A percentile compares a stretch with the other conserved stretches of the same genome.
phyloP scores from a whole-genome alignment of 1,140 invertebrate species.

The Drosophila azteca region DNA sequence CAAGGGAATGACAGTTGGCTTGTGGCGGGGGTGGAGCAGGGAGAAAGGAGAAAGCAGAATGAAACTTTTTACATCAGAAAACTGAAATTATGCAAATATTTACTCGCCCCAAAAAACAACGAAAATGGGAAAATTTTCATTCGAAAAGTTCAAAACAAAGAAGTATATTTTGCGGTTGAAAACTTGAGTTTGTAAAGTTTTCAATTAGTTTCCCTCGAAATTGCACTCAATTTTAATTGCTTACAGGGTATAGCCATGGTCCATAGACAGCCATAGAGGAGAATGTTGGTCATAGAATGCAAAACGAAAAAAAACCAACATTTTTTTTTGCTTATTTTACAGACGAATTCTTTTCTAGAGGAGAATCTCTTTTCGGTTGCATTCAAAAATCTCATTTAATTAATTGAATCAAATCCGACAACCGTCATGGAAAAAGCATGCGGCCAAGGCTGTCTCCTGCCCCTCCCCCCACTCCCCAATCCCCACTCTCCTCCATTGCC shows the following conservation, averaged over 20 bases:
- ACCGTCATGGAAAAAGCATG: conserved; percentile 39
- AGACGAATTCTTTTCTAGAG: background rate
- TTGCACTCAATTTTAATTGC: too few relatives aligned
- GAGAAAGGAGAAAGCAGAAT: conserved; percentile 13
- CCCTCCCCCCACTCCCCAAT: too few relatives aligned
- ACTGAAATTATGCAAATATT: conserved; percentile 53
- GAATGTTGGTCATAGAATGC: background rate
- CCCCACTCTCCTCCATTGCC: background rate
- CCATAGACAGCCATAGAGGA: too few relatives aligned
- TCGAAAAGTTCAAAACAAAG: conserved; percentile 4
- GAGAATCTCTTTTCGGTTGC: conserved; percentile 14
- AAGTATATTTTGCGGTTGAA: background rate
- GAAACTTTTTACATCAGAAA: conserved; percentile 49
- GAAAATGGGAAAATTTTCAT: conserved; percentile 6
- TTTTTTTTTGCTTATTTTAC: conserved; percentile 11
- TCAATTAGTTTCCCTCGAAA: too few relatives aligned
- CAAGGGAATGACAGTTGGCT: background rate
- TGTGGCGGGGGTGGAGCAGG: conserved; percentile 14
- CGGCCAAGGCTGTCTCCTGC: conserved; percentile 27
- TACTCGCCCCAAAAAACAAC: background rate
- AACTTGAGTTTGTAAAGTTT: conserved; percentile 6
- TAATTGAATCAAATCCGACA: conserved; percentile 54
- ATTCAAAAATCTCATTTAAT: conserved; percentile 54
- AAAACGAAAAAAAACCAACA: background rate
- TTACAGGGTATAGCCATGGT: too few relatives aligned